Base-by-base conservation (phyloP, 2,113 vertebrate genomes). In the Strix uralensis region DNA sequence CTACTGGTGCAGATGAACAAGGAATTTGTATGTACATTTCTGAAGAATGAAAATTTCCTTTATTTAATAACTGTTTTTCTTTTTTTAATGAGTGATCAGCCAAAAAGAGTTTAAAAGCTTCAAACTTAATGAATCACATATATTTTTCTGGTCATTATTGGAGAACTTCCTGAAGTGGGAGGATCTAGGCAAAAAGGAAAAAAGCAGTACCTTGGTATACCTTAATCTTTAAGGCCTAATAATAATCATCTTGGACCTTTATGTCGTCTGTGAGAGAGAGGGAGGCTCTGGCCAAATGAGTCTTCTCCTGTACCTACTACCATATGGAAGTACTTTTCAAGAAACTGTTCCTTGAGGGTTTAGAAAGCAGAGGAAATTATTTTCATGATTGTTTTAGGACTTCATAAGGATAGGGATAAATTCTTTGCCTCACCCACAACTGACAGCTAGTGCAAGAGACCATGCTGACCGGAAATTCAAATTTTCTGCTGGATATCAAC, bases 301-400 rank as follows among this genome's bases (percentile, higher is more conserved):
- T 91, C 94, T 89, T 97, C 94, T 96, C 16, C 92, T 92, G 52
- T 94, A 93, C 92, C 96, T 86, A 85, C 78, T 92, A 79, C 97
- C 98, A 98, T 98, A 98, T 98, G 98, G 97, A 98, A 98, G 91
- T 94, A 84, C 44, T 98, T 98, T 98, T 84, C 93, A 87, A 93
- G 79, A 97, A 98, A 97, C 71, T 52, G 69, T 97, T 98, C 96
- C 92, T 96, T 94, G 63, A 94, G 94, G 97, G 85, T 95, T 97
- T 96, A 57, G 81, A 92, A 96, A 96, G 86, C 82, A 92, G 84
- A 97, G 93, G 96, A 98, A 98, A 97, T 98, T 32, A 96, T 97
- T 96, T 97, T 96, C 73, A 58, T 97, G 94, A 97, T 96, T 96
- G 97, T 96, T 94, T 95, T 97, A 96, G 82, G 90, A 94, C 95